A percentile compares a stretch with the other conserved stretches of the same genome.
Evolutionary conservation across 2,113 vertebrate species (phyloP).

Genomic region (Psilopsiagon aymara): DNA sequence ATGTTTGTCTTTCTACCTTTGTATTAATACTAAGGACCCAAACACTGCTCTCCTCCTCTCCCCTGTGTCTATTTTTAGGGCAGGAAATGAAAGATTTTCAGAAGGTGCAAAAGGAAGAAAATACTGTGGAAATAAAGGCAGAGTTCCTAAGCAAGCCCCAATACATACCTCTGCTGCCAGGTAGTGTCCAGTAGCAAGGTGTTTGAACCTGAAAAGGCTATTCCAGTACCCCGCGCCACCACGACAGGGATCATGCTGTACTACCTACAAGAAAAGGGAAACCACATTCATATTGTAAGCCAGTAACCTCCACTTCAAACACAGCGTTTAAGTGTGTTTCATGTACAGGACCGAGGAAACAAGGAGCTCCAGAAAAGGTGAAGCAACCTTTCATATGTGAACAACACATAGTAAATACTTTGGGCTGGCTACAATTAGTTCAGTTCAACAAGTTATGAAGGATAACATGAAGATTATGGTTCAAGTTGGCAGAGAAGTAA

Average conservation of each 20-base stretch:
- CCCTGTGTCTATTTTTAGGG: background rate
- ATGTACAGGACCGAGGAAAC: rapidly evolving
- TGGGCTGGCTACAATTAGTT: background rate
- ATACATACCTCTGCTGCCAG: constrained; percentile 91
- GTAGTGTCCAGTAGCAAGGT: constrained; percentile 95
- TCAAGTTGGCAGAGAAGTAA: background rate
- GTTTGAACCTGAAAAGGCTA: constrained; percentile 97
- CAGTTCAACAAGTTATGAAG: background rate
- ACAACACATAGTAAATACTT: background rate
- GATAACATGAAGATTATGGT: background rate
- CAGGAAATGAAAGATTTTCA: background rate
- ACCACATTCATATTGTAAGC: rapidly evolving
- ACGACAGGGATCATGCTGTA: constrained; percentile 94
- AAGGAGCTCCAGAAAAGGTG: background rate
- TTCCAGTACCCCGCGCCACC: constrained; percentile 98
- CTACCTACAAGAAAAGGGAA: constrained; percentile 71
- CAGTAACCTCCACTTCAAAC: background rate
- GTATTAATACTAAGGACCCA: background rate
- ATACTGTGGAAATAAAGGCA: background rate
- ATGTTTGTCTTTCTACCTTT: background rate
- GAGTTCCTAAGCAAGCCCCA: background rate
- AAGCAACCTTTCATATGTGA: rapidly evolving
- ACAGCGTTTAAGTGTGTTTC: background rate
- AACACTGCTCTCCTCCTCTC: background rate
- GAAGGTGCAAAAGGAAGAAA: background rate